phyloP scores from a whole-genome alignment of 2,888 invertebrate genomes.

The Smittia aterrima region DNA sequence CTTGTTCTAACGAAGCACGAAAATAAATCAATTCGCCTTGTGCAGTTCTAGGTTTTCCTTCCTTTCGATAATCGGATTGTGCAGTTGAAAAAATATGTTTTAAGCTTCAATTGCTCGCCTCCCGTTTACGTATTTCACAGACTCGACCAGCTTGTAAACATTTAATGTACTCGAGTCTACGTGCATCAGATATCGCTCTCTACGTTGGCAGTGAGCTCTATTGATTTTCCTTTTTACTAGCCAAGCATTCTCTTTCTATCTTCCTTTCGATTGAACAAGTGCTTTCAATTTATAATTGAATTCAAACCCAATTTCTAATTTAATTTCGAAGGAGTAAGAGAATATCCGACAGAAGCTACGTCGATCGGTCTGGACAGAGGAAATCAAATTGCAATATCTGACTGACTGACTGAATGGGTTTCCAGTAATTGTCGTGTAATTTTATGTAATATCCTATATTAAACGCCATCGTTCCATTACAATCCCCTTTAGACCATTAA shows the following conservation, averaged over 20 bases:
- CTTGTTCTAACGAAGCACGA: neutral
- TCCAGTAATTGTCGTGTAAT: conserved; percentile 41
- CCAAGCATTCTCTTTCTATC: neutral
- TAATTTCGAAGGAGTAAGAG: neutral
- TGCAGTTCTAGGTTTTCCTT: conserved; percentile 28
- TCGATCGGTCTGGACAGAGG: neutral
- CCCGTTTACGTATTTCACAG: neutral
- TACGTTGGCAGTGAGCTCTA: neutral
- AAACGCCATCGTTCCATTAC: conserved; percentile 36
- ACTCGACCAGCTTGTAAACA: conserved; percentile 6
- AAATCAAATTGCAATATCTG: conserved; percentile 39
- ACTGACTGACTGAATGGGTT: conserved; percentile 29
- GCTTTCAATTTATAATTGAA: conserved; percentile 38
- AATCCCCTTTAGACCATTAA: conserved; percentile 29
- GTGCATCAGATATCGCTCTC: conserved; percentile 12
- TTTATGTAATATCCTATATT: conserved; percentile 37
- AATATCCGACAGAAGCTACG: neutral
- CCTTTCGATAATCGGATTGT: conserved; percentile 30
- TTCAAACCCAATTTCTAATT: conserved; percentile 24
- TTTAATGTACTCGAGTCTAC: conserved; percentile 7
- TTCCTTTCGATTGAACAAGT: neutral
- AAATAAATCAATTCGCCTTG: conserved; percentile 22
- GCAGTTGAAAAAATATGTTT: conserved; percentile 27
- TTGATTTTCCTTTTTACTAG: neutral
- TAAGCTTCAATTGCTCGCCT: neutral